A percentile compares a stretch with the other conserved stretches of the same genome.
These are phyloP conservation scores for Meghimatium bilineatum DNA, from an alignment of 2,888 invertebrate species.

Conservation along the genomic window DNA sequence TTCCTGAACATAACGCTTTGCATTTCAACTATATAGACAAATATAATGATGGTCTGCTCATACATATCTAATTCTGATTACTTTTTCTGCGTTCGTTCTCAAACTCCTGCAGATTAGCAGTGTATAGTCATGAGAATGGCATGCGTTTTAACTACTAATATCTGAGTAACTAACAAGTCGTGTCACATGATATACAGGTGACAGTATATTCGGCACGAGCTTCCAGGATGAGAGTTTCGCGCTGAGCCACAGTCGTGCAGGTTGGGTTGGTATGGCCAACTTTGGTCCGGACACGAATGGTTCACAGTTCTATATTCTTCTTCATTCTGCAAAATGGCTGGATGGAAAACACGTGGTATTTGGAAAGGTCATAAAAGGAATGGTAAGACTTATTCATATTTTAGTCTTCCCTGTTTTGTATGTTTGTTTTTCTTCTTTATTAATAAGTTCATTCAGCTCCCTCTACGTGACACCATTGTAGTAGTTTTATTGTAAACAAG, in stretches of 20 bases:
- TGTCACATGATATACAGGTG: slow-evolving; percentile 57
- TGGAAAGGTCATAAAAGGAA: slow-evolving; percentile 73
- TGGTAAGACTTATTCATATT: slow-evolving; percentile 61
- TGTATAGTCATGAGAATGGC: too few species aligned
- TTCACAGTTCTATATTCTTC: slow-evolving; percentile 74
- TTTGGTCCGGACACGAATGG: slow-evolving; percentile 73
- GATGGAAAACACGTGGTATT: slow-evolving; percentile 74
- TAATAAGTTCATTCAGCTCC: too few species aligned
- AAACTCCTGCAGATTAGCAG: too few species aligned
- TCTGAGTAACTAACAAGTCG: neutral
- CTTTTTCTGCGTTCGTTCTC: too few species aligned
- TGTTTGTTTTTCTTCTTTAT: too few species aligned
- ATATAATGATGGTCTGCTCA: too few species aligned
- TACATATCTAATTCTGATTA: too few species aligned
- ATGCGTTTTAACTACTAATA: neutral
- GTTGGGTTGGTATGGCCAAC: slow-evolving; percentile 76
- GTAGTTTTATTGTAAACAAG: too few species aligned
- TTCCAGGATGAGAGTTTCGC: slow-evolving; percentile 72
- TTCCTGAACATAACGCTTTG: too few species aligned
- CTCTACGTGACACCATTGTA: too few species aligned
- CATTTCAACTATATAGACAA: too few species aligned
- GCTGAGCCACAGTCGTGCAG: slow-evolving; percentile 69
- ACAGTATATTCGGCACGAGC: slow-evolving; percentile 71
- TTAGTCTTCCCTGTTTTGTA: too few species aligned
- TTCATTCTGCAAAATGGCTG: slow-evolving; percentile 73